Percentiles rank a stretch among this genome's conserved stretches.
phyloP scores from a whole-genome alignment of 2,888 invertebrate species.

The Clepsis dumicolana region DNA sequence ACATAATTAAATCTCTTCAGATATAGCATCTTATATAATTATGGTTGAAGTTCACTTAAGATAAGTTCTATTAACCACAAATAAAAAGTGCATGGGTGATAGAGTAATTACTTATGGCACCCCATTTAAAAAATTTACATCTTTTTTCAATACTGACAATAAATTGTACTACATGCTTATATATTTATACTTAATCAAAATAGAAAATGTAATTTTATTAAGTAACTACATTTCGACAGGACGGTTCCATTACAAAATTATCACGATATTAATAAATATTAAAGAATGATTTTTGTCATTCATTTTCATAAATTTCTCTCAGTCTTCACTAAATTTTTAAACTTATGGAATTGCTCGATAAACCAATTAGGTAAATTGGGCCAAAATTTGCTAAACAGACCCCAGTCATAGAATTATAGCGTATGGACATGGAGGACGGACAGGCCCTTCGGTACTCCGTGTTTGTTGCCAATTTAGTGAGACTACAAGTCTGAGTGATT shows the following conservation, averaged over 20 bases:
- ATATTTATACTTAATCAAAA: conserved; percentile 39
- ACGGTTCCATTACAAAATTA: conserved; percentile 56
- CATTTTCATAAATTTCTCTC: conserved; percentile 15
- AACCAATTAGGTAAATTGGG: background rate
- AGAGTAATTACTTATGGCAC: conserved; percentile 67
- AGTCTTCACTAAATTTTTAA: conserved; percentile 28
- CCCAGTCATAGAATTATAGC: conserved; percentile 10
- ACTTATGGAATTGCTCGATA: background rate
- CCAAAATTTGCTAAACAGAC: conserved; percentile 17
- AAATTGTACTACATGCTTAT: conserved; percentile 63
- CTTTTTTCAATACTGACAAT: conserved; percentile 69
- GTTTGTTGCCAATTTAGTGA: no score
- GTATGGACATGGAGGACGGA: no score
- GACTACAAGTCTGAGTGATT: no score
- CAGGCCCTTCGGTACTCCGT: no score
- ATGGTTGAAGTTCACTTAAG: no score
- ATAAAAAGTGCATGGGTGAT: conserved; percentile 23
- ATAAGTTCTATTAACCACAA: no score
- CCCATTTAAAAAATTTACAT: conserved; percentile 54
- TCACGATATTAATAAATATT: conserved; percentile 45
- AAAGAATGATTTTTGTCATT: conserved; percentile 31
- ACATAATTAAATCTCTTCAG: no score
- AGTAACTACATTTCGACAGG: conserved; percentile 51
- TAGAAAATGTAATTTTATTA: conserved; percentile 34
- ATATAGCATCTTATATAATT: no score